These are phyloP conservation scores for Clarias batrachus DNA, from an alignment of 2,113 vertebrate genomes.

Conservation along the genomic window DNA sequence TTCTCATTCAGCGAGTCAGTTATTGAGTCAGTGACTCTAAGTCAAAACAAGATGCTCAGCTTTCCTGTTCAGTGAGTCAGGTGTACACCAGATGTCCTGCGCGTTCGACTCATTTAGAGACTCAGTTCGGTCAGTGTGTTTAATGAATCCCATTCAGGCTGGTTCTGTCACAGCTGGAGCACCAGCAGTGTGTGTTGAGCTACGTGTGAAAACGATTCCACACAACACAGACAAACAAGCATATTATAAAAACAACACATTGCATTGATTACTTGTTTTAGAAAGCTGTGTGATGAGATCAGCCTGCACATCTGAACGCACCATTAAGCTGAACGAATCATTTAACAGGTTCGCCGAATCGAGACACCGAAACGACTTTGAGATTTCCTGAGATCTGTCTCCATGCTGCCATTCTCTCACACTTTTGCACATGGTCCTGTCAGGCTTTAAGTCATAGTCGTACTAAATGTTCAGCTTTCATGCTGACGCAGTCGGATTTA, in stretches of 20 bases:
- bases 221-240: not conserved
- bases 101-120: not conserved
- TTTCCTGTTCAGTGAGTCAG: too few relatives aligned
- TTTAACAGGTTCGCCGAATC: not conserved
- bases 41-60: too few relatives aligned
- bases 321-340: not conserved
- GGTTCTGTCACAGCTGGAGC: not conserved
- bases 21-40: too few relatives aligned
- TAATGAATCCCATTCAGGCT: not conserved
- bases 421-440: not conserved
- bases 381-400: not conserved
- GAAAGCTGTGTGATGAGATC: not conserved
- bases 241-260: not conserved
- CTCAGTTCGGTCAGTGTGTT: not conserved
- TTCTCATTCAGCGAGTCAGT: too few relatives aligned
- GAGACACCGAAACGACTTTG: too few relatives aligned
- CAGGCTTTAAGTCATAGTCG: not conserved
- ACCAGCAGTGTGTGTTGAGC: not conserved
- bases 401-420: not conserved
- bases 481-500: not conserved
- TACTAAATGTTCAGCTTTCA: constrained; percentile 1
- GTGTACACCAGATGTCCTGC: not conserved
- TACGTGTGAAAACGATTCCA: not conserved
- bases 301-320: not conserved
- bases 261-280: not conserved